Evolutionary conservation across 2,888 invertebrate genomes (phyloP).

Genomic region (Nebria brevicollis): DNA sequence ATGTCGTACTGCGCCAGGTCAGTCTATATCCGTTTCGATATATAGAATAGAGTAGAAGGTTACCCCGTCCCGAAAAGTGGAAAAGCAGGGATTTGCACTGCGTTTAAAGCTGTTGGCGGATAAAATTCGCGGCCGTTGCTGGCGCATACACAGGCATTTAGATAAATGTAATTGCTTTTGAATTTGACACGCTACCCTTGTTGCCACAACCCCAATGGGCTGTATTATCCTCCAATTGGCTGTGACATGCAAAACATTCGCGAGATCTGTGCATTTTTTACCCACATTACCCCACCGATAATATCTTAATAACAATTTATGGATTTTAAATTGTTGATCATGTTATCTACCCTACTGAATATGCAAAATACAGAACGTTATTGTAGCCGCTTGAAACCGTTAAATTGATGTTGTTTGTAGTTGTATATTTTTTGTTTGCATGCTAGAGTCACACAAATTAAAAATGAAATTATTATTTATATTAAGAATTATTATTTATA

Average conservation of each 20-base stretch:
- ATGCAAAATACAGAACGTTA: conserved; percentile 2
- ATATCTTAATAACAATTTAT: conserved; percentile 41
- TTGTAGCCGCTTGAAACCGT: neutral
- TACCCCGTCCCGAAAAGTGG: neutral
- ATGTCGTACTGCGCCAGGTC: neutral
- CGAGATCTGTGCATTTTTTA: conserved; percentile 17
- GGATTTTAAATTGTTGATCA: conserved; percentile 27
- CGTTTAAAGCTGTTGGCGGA: conserved; percentile 34
- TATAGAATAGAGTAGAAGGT: neutral
- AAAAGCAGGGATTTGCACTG: conserved; percentile 21
- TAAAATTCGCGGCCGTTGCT: conserved; percentile 25
- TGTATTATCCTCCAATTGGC: neutral
- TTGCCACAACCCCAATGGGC: neutral
- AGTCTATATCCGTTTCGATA: neutral
- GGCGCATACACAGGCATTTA: conserved; percentile 13
- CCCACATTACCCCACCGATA: conserved; percentile 16
- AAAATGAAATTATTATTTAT: neutral
- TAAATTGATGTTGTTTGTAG: neutral
- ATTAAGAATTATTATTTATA: neutral
- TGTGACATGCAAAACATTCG: conserved; percentile 32
- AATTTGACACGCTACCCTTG: conserved; percentile 21
- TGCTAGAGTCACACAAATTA: neutral
- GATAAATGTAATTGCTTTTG: conserved; percentile 42
- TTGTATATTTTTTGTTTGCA: neutral
- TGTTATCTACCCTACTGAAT: neutral